phyloP scores from a whole-genome alignment of 2,797 vertebrate genomes.

The Crenuchus spilurus region DNA sequence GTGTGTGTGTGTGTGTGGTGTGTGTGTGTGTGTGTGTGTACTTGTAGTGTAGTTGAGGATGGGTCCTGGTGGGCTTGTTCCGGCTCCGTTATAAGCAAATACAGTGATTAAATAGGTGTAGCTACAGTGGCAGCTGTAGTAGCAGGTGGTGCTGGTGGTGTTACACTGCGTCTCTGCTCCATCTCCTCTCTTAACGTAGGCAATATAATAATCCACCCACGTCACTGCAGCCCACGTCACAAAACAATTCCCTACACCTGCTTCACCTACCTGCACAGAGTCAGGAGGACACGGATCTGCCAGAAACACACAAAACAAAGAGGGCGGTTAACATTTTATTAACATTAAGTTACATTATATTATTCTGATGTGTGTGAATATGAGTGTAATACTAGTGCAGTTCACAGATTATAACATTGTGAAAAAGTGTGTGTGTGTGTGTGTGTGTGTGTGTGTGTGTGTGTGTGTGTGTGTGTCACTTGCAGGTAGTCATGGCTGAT shows the following conservation, averaged over 20 bases:
- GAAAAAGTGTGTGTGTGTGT: neutral
- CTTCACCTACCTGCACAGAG: conserved; percentile 78
- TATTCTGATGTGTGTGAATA: too few relatives aligned
- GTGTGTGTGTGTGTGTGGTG: conserved; percentile 2
- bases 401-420: too few relatives aligned
- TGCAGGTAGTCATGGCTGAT: conserved; percentile 81
- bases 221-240: conserved; percentile 79
- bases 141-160: conserved; percentile 81
- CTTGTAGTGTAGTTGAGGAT: conserved; percentile 89
- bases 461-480: conserved; percentile 54
- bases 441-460: neutral
- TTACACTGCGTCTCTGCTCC: conserved; percentile 86
- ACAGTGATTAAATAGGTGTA: conserved; percentile 89
- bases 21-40: conserved; percentile 50
- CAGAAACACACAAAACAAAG: neutral
- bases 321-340: neutral
- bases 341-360: too few relatives aligned
- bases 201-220: conserved; percentile 83
- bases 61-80: conserved; percentile 81
- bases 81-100: conserved; percentile 87
- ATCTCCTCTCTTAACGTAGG: conserved; percentile 89
- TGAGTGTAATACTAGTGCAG: too few relatives aligned
- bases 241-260: conserved; percentile 75
- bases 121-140: conserved; percentile 85
- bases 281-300: conserved; percentile 88